Percentiles rank a stretch among this genome's conserved stretches.
Conservation (phyloP, 2,113 vertebrate genomes). For the Cynocephalus volans region DNA sequence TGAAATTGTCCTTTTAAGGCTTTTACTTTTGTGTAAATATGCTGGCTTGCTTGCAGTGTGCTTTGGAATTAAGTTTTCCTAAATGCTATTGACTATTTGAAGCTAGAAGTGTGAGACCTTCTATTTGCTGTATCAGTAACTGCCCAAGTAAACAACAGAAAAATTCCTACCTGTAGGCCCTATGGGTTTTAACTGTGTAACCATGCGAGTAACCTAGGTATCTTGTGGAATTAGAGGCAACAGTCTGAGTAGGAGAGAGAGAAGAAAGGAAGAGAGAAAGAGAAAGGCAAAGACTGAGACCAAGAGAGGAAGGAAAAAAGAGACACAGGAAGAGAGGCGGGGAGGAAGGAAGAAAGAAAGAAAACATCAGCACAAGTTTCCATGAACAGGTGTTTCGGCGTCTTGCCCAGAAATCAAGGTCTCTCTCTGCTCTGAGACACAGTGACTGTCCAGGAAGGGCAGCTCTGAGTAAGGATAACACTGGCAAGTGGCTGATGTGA, state of each 20-base stretch:
- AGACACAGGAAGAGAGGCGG: neutral
- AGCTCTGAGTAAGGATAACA: neutral
- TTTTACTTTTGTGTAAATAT: neutral
- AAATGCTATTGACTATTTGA: neutral
- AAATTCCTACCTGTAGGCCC: neutral
- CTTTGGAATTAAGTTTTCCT: constrained; percentile 11
- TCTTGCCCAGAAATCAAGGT: neutral
- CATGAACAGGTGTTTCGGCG: neutral
- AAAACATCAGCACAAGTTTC: neutral
- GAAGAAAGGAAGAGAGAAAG: neutral
- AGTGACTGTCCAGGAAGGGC: neutral
- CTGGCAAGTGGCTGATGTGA: neutral
- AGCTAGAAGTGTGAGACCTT: neutral
- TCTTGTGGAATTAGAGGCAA: neutral
- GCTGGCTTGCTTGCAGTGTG: neutral
- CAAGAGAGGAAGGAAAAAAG: neutral
- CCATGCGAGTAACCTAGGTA: neutral
- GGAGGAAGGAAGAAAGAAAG: rapidly evolving
- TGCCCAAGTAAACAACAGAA: neutral
- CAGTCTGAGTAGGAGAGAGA: neutral
- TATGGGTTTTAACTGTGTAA: neutral
- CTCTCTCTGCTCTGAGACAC: neutral
- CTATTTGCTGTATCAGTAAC: neutral
- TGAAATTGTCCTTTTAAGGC: neutral
- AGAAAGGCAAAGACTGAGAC: neutral